Percentiles rank a stretch among this genome's conserved stretches.
phyloP scores from a whole-genome alignment of 2,113 vertebrate genomes.

The Solea senegalensis region DNA sequence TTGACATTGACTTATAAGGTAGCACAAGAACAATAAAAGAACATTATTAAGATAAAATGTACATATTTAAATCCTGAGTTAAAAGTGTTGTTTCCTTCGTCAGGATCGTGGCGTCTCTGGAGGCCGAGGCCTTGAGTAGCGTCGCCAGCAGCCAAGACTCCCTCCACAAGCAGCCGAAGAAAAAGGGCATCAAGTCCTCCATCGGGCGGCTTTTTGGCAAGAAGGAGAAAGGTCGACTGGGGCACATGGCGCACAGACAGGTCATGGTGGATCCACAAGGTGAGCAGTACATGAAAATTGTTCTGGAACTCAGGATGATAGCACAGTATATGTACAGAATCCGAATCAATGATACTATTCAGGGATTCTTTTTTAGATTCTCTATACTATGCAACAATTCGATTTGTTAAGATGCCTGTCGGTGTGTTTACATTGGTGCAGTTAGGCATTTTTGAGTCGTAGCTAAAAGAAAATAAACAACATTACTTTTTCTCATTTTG shows the following conservation, averaged over 20 bases:
- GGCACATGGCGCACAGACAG: slow-evolving; percentile 90
- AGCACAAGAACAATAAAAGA: too few species aligned
- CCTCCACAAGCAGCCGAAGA: slow-evolving; percentile 98
- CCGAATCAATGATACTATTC: too few species aligned
- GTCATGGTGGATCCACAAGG: slow-evolving; percentile 81
- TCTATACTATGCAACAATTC: too few species aligned
- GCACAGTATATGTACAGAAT: too few species aligned
- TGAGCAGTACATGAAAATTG: not conserved
- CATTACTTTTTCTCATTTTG: too few species aligned
- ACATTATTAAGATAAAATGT: not conserved
- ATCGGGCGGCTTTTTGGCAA: slow-evolving; percentile 98
- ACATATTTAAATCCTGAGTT: not conserved
- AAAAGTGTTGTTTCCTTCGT: slow-evolving; percentile 23
- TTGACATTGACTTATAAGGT: too few species aligned
- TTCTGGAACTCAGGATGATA: not conserved
- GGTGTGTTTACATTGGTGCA: too few species aligned
- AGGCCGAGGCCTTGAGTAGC: slow-evolving; percentile 92
- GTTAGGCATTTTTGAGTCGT: too few species aligned
- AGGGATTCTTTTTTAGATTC: too few species aligned
- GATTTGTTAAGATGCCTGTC: too few species aligned
- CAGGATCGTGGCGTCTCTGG: slow-evolving; percentile 90
- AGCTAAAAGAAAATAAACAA: too few species aligned
- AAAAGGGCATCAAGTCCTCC: slow-evolving; percentile 99
- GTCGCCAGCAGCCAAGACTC: slow-evolving; percentile 96
- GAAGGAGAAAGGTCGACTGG: slow-evolving; percentile 96